Conservation (phyloP, 2,888 invertebrate species). For the Lapara coniferarum region DNA sequence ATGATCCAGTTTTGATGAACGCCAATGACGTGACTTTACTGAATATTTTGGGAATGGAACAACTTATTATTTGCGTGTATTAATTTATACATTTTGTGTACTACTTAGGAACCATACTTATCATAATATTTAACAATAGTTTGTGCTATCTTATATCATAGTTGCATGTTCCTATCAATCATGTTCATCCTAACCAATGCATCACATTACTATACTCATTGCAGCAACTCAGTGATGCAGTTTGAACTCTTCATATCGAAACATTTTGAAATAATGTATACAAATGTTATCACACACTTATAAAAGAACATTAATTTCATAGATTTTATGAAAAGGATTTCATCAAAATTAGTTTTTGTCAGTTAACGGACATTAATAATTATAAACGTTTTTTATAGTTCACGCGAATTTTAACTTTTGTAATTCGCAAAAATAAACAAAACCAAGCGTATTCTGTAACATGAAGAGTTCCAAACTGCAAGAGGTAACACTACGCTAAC, state of each 20-base stretch:
- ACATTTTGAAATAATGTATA: not conserved
- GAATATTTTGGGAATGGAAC: no score
- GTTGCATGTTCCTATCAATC: slow-evolving; percentile 16
- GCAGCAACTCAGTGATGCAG: slow-evolving; percentile 12
- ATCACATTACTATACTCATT: slow-evolving; percentile 14
- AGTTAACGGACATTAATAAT: no score
- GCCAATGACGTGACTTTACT: no score
- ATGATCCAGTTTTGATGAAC: no score
- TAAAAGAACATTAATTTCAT: no score
- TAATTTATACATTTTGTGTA: no score
- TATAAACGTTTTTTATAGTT: no score
- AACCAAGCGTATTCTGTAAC: not conserved
- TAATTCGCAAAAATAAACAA: not conserved
- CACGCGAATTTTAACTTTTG: no score
- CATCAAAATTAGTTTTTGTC: no score
- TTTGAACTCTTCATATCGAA: slow-evolving; percentile 21
- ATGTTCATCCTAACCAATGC: slow-evolving; percentile 16
- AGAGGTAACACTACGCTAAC: not conserved
- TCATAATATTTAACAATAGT: not conserved
- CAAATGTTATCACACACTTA: not conserved
- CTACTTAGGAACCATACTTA: slow-evolving; percentile 1
- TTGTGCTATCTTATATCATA: slow-evolving; percentile 15
- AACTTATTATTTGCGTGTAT: no score
- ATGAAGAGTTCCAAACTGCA: slow-evolving; percentile 22
- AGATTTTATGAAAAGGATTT: no score